phyloP scores from a whole-genome alignment of 2,888 invertebrate species.

The Acheta domesticus region DNA sequence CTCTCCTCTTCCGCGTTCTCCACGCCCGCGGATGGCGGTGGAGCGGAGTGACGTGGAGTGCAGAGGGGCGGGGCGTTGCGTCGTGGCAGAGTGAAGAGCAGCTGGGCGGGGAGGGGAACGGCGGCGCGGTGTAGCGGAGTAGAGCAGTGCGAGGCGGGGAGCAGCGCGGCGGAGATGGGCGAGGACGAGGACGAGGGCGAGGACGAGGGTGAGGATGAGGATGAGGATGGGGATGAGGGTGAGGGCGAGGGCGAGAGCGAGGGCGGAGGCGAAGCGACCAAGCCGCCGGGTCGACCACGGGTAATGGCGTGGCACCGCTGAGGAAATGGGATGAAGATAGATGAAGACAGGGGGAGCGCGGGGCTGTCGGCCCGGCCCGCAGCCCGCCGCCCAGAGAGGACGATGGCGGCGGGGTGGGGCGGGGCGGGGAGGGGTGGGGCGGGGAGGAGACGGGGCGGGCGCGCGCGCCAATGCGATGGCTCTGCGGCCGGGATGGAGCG shows the following conservation, averaged over 20 bases:
- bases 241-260: background rate
- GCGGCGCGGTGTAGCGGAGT: background rate
- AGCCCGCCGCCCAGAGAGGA: background rate
- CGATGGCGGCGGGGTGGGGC: background rate
- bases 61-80: too few species aligned
- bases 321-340: constrained; percentile 9
- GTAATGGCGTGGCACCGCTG: constrained; percentile 9
- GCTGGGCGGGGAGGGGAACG: background rate
- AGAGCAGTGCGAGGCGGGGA: background rate
- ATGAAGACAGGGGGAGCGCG: background rate
- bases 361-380: background rate
- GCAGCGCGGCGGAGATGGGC: background rate
- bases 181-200: background rate
- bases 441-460: too few species aligned
- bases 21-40: too few species aligned
- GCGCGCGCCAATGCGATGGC: too few species aligned
- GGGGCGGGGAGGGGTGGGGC: background rate
- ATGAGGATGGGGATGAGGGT: background rate
- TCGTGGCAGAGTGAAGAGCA: background rate
- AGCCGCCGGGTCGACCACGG: constrained; percentile 1
- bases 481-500: too few species aligned
- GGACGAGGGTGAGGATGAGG: background rate
- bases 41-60: too few species aligned
- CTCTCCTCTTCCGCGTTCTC: too few species aligned
- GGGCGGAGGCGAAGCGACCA: background rate